phyloP scores from a whole-genome alignment of 2,888 invertebrate species.

The Andrena dorsata region DNA sequence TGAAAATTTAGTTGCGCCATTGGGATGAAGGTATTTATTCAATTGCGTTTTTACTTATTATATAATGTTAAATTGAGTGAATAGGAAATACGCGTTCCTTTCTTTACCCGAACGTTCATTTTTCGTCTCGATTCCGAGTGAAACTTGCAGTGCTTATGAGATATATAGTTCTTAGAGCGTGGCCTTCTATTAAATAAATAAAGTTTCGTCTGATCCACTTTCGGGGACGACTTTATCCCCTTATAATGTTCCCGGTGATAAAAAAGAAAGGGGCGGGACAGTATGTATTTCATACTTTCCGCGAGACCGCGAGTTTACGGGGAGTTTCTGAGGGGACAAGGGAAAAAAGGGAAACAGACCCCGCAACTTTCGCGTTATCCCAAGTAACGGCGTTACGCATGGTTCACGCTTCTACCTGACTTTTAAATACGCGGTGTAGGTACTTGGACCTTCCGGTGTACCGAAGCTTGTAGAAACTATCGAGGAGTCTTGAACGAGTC shows the following conservation, averaged over 20 bases:
- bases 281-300: conserved; percentile 27
- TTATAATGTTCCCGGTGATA: conserved; percentile 1
- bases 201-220: conserved; percentile 37
- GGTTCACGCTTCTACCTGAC: conserved; percentile 9
- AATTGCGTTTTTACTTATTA: too few species aligned
- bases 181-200: conserved; percentile 21
- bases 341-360: background rate
- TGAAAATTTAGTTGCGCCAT: too few species aligned
- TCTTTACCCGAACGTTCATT: too few species aligned
- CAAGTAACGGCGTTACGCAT: conserved; percentile 20
- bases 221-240: conserved; percentile 5
- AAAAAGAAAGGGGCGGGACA: background rate
- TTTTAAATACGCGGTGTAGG: conserved; percentile 27
- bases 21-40: too few species aligned
- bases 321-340: background rate
- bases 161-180: background rate
- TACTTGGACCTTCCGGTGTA: background rate
- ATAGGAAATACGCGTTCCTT: too few species aligned
- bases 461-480: background rate
- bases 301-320: conserved; percentile 16
- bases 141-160: background rate
- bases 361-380: conserved; percentile 4
- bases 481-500: conserved; percentile 16
- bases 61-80: too few species aligned
- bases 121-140: background rate